A percentile compares a stretch with the other conserved stretches of the same genome.
Evolutionary conservation across 35 echinoderm and acorn worm species (phyloP).

Genomic region (Heliocidaris erythrogramma): DNA sequence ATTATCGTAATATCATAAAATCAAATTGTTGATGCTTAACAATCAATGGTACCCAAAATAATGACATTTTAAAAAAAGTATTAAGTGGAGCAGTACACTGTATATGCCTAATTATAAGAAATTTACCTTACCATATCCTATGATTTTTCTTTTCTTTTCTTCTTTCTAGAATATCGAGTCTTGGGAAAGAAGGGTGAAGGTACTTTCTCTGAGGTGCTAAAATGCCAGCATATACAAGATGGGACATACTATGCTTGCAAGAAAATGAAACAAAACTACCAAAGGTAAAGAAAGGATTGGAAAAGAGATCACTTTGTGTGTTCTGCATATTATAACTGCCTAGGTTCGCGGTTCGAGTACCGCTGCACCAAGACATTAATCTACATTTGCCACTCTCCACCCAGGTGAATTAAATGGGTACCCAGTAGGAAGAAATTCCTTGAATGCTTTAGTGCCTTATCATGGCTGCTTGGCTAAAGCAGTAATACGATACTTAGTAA

Average conservation of each 20-base stretch:
- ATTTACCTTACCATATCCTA: background rate
- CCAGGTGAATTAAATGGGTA: too few species aligned
- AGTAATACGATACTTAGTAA: too few species aligned
- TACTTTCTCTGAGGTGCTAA: constrained; percentile 97
- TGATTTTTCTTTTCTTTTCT: constrained; percentile 48
- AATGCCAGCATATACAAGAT: constrained; percentile 94
- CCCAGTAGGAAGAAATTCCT: too few species aligned
- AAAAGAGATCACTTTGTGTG: too few species aligned
- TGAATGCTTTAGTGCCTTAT: too few species aligned
- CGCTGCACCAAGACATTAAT: too few species aligned
- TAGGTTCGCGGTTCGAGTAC: too few species aligned
- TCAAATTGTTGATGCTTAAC: too few species aligned
- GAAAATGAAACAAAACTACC: constrained; percentile 96
- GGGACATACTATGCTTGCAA: constrained; percentile 94
- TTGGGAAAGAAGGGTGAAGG: constrained; percentile 98
- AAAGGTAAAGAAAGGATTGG: constrained; percentile 61
- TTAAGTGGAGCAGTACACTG: background rate
- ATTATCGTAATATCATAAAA: too few species aligned
- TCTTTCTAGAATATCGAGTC: constrained; percentile 80
- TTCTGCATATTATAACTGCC: too few species aligned
- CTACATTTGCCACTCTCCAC: too few species aligned
- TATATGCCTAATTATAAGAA: background rate
- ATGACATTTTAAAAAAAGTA: background rate
- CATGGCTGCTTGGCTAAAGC: too few species aligned
- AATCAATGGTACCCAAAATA: background rate